These are phyloP conservation scores for Corbicula japonica DNA, from an alignment of 2,888 invertebrate genomes.

Conservation along the genomic window DNA sequence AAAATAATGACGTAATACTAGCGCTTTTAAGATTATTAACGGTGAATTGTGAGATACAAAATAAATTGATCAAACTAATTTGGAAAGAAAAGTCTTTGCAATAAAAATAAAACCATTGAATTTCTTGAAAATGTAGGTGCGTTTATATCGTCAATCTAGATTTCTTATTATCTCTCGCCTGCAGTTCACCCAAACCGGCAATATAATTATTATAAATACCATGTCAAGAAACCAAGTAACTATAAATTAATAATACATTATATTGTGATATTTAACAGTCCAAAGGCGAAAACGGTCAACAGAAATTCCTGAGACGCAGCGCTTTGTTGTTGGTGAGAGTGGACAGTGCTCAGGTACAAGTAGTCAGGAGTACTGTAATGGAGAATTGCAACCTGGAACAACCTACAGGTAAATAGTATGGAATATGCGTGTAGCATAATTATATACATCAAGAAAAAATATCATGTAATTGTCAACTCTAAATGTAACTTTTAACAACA, in stretches of 20 bases:
- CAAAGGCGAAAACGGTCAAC: neutral
- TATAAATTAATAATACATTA: neutral
- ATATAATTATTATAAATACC: neutral
- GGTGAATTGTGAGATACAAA: too few relatives aligned
- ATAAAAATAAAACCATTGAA: too few relatives aligned
- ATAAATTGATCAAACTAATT: too few relatives aligned
- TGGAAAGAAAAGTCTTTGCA: too few relatives aligned
- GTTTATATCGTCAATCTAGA: too few relatives aligned
- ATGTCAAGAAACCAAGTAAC: neutral
- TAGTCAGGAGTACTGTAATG: conserved; percentile 22
- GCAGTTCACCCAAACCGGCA: neutral
- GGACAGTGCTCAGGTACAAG: conserved; percentile 21
- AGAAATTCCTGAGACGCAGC: neutral
- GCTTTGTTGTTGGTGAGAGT: conserved; percentile 22
- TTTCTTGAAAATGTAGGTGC: too few relatives aligned
- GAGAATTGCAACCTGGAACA: conserved; percentile 16
- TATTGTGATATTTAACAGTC: neutral
- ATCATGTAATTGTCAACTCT: neutral
- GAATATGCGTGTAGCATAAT: neutral
- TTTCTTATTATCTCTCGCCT: neutral
- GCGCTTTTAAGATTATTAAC: too few relatives aligned
- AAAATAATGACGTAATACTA: too few relatives aligned
- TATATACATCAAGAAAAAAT: neutral
- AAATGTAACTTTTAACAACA: neutral
- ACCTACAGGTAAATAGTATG: conserved; percentile 16